These are phyloP conservation scores for Cassiopea xamachana DNA, from an alignment of 30 jellyfish, hydroid and myxozoan genomes.

Conservation along the genomic window DNA sequence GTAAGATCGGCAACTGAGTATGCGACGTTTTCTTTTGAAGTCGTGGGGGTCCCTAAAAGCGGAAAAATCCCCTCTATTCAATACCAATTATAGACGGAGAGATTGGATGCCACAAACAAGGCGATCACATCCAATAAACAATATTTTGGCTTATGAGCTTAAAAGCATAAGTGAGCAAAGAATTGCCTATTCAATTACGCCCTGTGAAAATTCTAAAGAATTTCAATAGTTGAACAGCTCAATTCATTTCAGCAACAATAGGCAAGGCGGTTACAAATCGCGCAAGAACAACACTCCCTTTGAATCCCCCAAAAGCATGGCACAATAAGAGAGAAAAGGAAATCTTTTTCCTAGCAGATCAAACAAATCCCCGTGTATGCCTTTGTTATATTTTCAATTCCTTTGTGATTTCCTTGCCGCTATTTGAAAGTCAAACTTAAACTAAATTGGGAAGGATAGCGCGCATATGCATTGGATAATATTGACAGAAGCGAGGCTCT, in stretches of 20 bases:
- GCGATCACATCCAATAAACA: constrained; percentile 69
- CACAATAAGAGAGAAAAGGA: constrained; percentile 65
- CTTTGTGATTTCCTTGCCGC: constrained; percentile 88
- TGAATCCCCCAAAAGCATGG: constrained; percentile 78
- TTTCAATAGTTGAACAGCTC: constrained; percentile 57
- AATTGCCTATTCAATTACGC: constrained; percentile 58
- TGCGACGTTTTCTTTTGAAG: background rate
- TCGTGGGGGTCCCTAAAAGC: background rate
- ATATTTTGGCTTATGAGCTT: constrained; percentile 72
- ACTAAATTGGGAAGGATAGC: constrained; percentile 80
- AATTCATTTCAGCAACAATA: constrained; percentile 38
- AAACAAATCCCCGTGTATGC: constrained; percentile 82
- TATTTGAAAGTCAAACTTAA: constrained; percentile 65
- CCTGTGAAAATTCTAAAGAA: constrained; percentile 24
- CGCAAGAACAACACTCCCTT: constrained; percentile 74
- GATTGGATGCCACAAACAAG: constrained; percentile 71
- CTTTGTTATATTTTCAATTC: constrained; percentile 73
- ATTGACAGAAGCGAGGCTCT: constrained; percentile 84
- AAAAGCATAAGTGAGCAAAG: constrained; percentile 50
- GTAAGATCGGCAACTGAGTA: background rate
- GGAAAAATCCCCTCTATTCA: background rate
- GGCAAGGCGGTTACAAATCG: constrained; percentile 83
- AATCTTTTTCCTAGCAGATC: constrained; percentile 69
- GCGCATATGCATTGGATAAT: constrained; percentile 73
- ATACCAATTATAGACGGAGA: constrained; percentile 20